Evolutionary conservation across 1,140 invertebrate genomes (phyloP).

Genomic region (Zaprionus davidi): DNA sequence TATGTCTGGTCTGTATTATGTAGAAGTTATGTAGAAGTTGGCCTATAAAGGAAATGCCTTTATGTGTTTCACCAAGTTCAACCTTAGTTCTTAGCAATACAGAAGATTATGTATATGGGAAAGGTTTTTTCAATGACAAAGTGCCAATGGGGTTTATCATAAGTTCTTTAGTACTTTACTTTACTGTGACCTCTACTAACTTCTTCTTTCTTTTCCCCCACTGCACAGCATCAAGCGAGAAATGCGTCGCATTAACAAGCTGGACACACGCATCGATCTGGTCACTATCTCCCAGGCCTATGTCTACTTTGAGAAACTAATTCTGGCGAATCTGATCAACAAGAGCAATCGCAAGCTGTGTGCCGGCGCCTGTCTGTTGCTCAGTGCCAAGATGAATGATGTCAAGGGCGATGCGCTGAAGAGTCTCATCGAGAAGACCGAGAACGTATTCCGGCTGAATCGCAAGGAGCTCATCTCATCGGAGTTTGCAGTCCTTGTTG

Average conservation of each 20-base stretch:
- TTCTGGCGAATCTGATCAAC: slow-evolving; percentile 95
- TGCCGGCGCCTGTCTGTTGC: slow-evolving; percentile 95
- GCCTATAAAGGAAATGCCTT: too few species aligned
- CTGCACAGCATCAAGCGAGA: slow-evolving; percentile 92
- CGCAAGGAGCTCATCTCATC: slow-evolving; percentile 95
- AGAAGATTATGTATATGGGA: too few species aligned
- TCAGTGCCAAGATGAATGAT: slow-evolving; percentile 98
- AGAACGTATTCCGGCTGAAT: slow-evolving; percentile 95
- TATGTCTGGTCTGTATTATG: too few species aligned
- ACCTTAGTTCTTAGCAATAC: too few species aligned
- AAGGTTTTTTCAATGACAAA: too few species aligned
- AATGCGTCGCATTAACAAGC: slow-evolving; percentile 96
- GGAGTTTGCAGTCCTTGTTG: slow-evolving; percentile 97
- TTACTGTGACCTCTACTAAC: not conserved
- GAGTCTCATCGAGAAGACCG: slow-evolving; percentile 95
- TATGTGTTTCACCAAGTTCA: too few species aligned
- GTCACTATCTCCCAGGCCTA: slow-evolving; percentile 97
- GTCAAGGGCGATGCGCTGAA: slow-evolving; percentile 95
- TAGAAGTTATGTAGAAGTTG: too few species aligned
- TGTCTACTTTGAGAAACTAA: slow-evolving; percentile 98
- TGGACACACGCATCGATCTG: slow-evolving; percentile 93
- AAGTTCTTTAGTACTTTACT: too few species aligned
- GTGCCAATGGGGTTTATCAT: too few species aligned
- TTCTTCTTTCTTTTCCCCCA: not conserved
- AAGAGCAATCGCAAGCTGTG: slow-evolving; percentile 98